Conservation (phyloP, 2,797 vertebrate species). For the Buceros bicornis region DNA sequence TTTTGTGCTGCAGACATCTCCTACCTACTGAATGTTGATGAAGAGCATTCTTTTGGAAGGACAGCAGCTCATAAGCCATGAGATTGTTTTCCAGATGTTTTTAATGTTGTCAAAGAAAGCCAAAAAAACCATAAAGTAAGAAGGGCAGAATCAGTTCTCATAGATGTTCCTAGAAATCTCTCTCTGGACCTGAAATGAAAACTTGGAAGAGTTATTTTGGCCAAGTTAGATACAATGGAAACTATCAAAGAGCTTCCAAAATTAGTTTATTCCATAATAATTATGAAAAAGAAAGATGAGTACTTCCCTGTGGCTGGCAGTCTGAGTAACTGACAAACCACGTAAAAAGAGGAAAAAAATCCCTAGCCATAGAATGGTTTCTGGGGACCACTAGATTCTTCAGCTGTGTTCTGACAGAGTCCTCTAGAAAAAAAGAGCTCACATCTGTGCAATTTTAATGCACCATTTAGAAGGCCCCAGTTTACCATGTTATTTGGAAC, state of each 20-base stretch:
- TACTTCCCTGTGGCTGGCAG: background rate
- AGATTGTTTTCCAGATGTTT: slow-evolving; percentile 44
- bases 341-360: background rate
- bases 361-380: background rate
- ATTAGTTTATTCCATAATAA: background rate
- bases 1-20: background rate
- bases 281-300: background rate
- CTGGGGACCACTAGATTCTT: background rate
- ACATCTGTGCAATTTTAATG: background rate
- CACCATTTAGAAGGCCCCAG: background rate
- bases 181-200: slow-evolving; percentile 50
- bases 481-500: background rate
- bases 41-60: slow-evolving; percentile 21
- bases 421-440: background rate
- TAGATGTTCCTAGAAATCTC: slow-evolving; percentile 65
- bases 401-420: background rate
- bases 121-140: slow-evolving; percentile 39
- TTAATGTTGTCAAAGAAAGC: slow-evolving; percentile 5
- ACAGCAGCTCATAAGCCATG: background rate
- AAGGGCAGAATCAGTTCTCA: slow-evolving; percentile 24
- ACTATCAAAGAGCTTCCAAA: slow-evolving; percentile 17
- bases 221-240: slow-evolving; percentile 8
- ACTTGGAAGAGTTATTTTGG: slow-evolving; percentile 13
- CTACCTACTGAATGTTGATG: background rate
- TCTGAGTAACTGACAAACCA: background rate